phyloP scores from a whole-genome alignment of 1,140 invertebrate genomes.

The Solenopsis invicta region DNA sequence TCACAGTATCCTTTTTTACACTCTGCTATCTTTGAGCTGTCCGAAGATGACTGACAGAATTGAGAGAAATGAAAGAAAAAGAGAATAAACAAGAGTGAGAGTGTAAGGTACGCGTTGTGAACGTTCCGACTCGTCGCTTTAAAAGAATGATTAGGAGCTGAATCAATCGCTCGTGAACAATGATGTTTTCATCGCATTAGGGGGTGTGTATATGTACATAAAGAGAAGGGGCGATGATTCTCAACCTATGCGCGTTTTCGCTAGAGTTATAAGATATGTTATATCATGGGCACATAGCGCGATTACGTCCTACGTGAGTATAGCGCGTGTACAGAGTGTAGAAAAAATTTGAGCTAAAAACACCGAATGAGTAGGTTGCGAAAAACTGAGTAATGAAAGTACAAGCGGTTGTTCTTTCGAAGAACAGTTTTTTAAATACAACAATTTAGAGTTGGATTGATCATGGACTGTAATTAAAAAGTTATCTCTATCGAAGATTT shows the following conservation, averaged over 20 bases:
- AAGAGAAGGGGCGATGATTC: constrained; percentile 64
- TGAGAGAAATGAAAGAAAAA: not conserved
- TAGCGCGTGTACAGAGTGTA: constrained; percentile 20
- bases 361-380: not conserved
- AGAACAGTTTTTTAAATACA: not conserved
- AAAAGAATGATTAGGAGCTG: constrained; percentile 42
- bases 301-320: constrained; percentile 43
- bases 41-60: constrained; percentile 1
- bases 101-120: constrained; percentile 21
- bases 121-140: constrained; percentile 82
- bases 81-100: constrained; percentile 39
- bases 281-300: constrained; percentile 54
- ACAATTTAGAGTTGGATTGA: not conserved
- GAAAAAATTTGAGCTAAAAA: constrained; percentile 31
- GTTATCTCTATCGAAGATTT: not conserved
- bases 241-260: constrained; percentile 75
- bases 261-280: constrained; percentile 64
- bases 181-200: constrained; percentile 83
- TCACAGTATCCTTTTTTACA: constrained; percentile 82
- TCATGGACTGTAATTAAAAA: not conserved
- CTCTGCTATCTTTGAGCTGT: constrained; percentile 70
- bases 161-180: constrained; percentile 64
- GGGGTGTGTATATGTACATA: constrained; percentile 82
- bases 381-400: constrained; percentile 1
- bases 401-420: not conserved